Evolutionary conservation across 2,888 invertebrate genomes (phyloP), one percentile per base, ranked within the genome.

Genomic region (Tethea ocularis): DNA sequence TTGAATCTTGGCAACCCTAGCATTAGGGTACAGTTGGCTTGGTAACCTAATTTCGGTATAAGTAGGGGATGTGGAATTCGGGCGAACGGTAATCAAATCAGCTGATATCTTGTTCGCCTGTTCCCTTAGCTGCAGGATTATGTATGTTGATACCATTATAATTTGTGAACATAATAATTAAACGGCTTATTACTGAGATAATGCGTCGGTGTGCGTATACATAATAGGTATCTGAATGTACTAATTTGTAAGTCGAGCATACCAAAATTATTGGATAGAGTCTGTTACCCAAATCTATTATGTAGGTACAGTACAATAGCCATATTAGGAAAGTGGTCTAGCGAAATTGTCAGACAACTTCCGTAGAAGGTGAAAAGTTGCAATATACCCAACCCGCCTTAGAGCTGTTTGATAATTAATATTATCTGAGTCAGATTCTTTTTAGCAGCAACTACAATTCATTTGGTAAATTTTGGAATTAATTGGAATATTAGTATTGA

Each of bases 31-130:
- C 51, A 53, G 60, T 60, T 66, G 79, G 65, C 77, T 75, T 63
- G 68, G 71, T 82, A 78, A 82, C 81, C 81, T 66, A 78, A 74
- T 80, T 81, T 66, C 62, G 51, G 36, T 41, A 53, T 62, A 57
- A 61, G 61, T 52, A 57, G 57, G 56, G 33, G 56, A 61, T 56
- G 57, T 66, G 61, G 52, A 66, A 59, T 57, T 61, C 60, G 66
- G 63, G 56, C 23, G 66, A 63, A 64, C 65, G 60, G 61, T 60
- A 72, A 72, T 67, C 60, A 62, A 69, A 65, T 69, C 67, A 61
- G 51, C 36, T 59, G 23, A 54, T n/a, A 41, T 66, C 61, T 62
- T 61, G 61, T 63, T 60, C 56, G 53, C 58, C 53, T 61, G 53
- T 46, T 46, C 46, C 54, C 54, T n/a, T 36, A 33, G 36, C 36